Conservation (phyloP, 2,113 vertebrate genomes). For the Zosterops pallidus region DNA sequence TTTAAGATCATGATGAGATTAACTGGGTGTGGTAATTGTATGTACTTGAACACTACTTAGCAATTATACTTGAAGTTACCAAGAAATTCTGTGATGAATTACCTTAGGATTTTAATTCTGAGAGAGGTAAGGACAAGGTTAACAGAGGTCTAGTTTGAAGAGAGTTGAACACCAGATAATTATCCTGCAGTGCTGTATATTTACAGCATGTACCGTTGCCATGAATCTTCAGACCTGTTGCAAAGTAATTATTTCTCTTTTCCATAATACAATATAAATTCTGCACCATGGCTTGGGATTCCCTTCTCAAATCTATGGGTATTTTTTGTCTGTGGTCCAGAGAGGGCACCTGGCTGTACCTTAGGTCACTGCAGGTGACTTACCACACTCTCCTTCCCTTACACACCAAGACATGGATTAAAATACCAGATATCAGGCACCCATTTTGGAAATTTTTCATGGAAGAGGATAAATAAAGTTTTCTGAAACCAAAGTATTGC, state of each 20-base stretch:
- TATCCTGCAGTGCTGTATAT: neutral
- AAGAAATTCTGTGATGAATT: conserved; percentile 33
- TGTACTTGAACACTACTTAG: neutral
- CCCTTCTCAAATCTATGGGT: neutral
- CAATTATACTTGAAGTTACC: conserved; percentile 38
- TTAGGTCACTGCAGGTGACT: neutral
- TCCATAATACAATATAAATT: neutral
- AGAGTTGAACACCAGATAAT: neutral
- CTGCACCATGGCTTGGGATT: neutral
- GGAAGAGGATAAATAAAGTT: neutral
- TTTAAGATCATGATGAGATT: conserved; percentile 41
- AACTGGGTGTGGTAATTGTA: conserved; percentile 12
- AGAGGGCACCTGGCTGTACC: neutral
- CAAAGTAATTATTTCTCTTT: neutral
- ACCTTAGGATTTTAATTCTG: neutral
- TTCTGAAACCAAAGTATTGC: neutral
- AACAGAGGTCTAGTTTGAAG: conserved; percentile 9
- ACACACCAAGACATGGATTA: neutral
- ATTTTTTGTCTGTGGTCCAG: neutral
- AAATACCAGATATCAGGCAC: neutral
- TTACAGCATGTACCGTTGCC: neutral
- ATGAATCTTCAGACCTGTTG: conserved; percentile 17
- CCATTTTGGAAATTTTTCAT: neutral
- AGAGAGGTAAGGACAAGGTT: conserved; percentile 28
- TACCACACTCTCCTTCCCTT: neutral